Evolutionary conservation across 2,113 vertebrate genomes (phyloP).

Genomic region (Xiphophorus couchianus): DNA sequence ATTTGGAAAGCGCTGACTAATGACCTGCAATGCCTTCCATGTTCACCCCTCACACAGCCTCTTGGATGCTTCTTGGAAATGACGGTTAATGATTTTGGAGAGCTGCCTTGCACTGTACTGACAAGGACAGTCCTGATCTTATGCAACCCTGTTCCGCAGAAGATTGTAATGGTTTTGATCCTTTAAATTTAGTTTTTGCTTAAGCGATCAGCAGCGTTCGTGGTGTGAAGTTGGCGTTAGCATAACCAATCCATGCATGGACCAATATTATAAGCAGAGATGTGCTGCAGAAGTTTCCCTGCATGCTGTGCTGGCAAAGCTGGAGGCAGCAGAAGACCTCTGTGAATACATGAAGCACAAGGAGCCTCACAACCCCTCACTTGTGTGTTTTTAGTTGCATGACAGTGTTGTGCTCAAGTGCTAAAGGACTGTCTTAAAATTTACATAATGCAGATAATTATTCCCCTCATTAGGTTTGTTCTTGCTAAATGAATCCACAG

Average conservation of each 20-base stretch:
- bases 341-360: background rate
- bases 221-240: slow-evolving; percentile 25
- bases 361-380: slow-evolving; percentile 3
- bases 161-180: slow-evolving; percentile 52
- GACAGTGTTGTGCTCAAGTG: background rate
- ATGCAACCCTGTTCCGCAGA: slow-evolving; percentile 44
- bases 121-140: slow-evolving; percentile 38
- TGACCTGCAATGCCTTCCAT: slow-evolving; percentile 38
- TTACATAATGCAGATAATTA: background rate
- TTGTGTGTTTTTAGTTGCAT: slow-evolving; percentile 4
- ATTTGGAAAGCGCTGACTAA: slow-evolving; percentile 48
- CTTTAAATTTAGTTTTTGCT: slow-evolving; percentile 43
- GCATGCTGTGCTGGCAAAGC: slow-evolving; percentile 39
- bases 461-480: background rate
- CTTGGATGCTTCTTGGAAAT: slow-evolving; percentile 29
- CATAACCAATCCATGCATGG: background rate
- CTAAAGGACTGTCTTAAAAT: slow-evolving; percentile 4
- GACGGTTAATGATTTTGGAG: slow-evolving; percentile 31
- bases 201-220: slow-evolving; percentile 23
- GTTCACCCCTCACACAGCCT: slow-evolving; percentile 34
- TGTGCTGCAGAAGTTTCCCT: slow-evolving; percentile 23
- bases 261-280: background rate
- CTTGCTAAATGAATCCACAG: background rate
- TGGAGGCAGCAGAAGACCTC: slow-evolving; percentile 25
- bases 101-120: slow-evolving; percentile 28